These are phyloP conservation scores for Caenorhabditis angaria DNA, from an alignment of 2,888 invertebrate genomes.

Conservation along the genomic window DNA sequence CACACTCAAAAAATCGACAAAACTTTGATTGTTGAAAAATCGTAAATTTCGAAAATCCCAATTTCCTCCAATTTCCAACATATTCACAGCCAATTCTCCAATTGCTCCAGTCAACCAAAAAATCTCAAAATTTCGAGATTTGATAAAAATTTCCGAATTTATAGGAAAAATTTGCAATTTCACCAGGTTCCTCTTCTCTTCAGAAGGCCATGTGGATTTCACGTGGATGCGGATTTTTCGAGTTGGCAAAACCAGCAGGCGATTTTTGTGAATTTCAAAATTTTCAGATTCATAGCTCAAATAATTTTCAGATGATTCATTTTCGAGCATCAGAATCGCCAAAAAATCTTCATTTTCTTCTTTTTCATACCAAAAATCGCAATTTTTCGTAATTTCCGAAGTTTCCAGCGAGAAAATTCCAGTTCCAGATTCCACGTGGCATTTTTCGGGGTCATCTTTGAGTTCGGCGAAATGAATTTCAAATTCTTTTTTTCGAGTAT, in stretches of 20 bases:
- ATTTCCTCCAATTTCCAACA: too few relatives aligned
- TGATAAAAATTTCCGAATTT: not conserved
- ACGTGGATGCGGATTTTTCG: constrained; percentile 12
- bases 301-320: not conserved
- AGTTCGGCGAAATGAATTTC: not conserved
- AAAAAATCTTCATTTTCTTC: not conserved
- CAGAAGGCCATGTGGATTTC: constrained; percentile 28
- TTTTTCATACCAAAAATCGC: not conserved
- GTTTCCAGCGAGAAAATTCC: not conserved
- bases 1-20: too few relatives aligned
- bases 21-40: too few relatives aligned
- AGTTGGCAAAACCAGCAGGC: constrained; percentile 23
- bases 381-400: not conserved
- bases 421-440: constrained; percentile 2
- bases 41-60: too few relatives aligned
- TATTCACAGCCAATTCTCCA: too few relatives aligned
- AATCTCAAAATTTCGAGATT: too few relatives aligned
- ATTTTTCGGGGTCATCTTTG: constrained; percentile 11
- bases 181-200: not conserved
- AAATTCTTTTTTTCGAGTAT: constrained; percentile 24
- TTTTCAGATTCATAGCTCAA: not conserved
- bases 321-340: not conserved
- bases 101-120: too few relatives aligned
- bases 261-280: too few relatives aligned
- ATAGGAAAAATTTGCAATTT: not conserved